A percentile compares a stretch with the other conserved stretches of the same genome.
Conservation (phyloP, 2,113 vertebrate genomes). For the Acinonyx jubatus region DNA sequence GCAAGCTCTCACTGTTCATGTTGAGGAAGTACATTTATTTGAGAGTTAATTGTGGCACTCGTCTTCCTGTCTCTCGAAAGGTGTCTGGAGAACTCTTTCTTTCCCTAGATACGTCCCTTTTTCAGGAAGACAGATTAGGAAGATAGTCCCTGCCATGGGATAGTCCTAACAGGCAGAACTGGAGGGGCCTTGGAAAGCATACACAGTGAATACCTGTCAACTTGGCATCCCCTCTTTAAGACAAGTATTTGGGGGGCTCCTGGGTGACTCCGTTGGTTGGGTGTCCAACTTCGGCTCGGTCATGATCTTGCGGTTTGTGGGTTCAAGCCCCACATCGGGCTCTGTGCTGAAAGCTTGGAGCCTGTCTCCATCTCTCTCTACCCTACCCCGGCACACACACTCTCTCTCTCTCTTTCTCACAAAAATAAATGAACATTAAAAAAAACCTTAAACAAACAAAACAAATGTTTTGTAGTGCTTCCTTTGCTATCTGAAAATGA, state of each 20-base stretch:
- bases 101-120: neutral
- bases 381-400: too few relatives aligned
- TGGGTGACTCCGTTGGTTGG: too few relatives aligned
- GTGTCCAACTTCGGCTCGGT: too few relatives aligned
- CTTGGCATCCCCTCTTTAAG: neutral
- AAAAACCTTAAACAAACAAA: neutral
- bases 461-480: neutral
- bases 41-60: neutral
- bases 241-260: neutral
- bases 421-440: too few relatives aligned
- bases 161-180: neutral
- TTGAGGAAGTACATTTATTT: neutral
- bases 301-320: too few relatives aligned
- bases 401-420: too few relatives aligned
- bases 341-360: too few relatives aligned
- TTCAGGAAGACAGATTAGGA: neutral
- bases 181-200: neutral
- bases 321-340: too few relatives aligned
- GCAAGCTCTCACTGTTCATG: neutral
- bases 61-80: neutral
- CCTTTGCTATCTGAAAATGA: slow-evolving; percentile 42
- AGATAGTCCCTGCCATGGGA: neutral
- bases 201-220: neutral
- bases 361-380: too few relatives aligned
- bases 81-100: neutral